Conservation (phyloP, 2,888 invertebrate species). For the Rhopalosiphum nymphaeae region DNA sequence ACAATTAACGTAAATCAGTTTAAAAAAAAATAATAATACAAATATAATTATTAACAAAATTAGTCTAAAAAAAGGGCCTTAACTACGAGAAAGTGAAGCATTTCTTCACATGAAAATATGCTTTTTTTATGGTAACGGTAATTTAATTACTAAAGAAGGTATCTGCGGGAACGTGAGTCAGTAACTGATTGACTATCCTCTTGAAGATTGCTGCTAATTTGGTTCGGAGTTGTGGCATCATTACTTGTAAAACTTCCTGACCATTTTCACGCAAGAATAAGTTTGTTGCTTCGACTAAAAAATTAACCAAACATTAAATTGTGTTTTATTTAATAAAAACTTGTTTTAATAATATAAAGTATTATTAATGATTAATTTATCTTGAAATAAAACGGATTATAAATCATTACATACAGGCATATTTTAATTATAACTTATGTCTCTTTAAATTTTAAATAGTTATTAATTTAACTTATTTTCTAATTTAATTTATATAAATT, state of each 20-base stretch:
- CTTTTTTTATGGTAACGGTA: not conserved
- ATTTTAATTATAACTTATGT: not conserved
- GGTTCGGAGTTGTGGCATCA: constrained; percentile 78
- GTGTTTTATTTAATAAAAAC: not conserved
- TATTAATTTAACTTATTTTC: not conserved
- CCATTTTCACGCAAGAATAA: constrained; percentile 80
- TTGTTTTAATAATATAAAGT: not conserved
- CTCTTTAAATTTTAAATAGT: not conserved
- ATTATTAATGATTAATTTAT: not conserved
- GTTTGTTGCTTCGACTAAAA: constrained; percentile 79
- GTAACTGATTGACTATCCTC: constrained; percentile 77
- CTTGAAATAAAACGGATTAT: not conserved
- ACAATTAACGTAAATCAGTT: constrained; percentile 47
- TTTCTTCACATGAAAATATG: not conserved
- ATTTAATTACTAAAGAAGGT: constrained; percentile 72
- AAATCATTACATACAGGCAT: not conserved
- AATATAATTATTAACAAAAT: constrained; percentile 53
- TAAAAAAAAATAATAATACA: constrained; percentile 23
- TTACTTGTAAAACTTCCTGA: constrained; percentile 78
- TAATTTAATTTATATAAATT: not conserved
- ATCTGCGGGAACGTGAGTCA: constrained; percentile 77
- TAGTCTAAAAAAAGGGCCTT: constrained; percentile 13
- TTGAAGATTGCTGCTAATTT: constrained; percentile 77
- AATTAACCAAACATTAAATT: not conserved
- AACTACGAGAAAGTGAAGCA: constrained; percentile 12